phyloP scores from a whole-genome alignment of 2,797 vertebrate species.

The Schizopygopsis pylzovi region DNA sequence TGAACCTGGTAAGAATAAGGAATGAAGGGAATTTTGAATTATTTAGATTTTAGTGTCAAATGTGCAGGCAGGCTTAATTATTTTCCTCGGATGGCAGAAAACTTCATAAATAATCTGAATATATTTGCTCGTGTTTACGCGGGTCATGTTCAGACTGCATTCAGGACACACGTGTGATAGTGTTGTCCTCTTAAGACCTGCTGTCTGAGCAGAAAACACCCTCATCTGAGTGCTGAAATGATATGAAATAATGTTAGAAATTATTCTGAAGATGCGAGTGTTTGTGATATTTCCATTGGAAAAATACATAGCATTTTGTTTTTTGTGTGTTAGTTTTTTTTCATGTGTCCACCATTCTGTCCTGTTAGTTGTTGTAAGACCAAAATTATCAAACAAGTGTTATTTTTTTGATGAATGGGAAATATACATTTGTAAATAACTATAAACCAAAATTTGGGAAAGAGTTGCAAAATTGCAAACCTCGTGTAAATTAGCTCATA shows the following conservation, averaged over 20 bases:
- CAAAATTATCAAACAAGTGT: background rate
- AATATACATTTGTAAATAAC: background rate
- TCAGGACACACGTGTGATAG: background rate
- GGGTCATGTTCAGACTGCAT: slow-evolving; percentile 19
- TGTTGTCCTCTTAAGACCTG: slow-evolving; percentile 28
- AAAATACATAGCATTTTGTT: background rate
- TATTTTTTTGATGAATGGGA: background rate
- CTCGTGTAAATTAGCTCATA: background rate
- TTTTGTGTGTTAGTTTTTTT: background rate
- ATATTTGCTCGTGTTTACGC: slow-evolving; percentile 35
- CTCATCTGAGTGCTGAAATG: background rate
- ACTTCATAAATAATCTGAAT: slow-evolving; percentile 40
- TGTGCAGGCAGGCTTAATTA: too few species aligned
- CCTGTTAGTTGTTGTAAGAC: background rate
- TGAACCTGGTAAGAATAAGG: slow-evolving; percentile 48
- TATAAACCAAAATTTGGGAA: background rate
- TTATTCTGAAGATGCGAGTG: background rate
- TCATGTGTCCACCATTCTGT: background rate
- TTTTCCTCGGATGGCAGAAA: too few species aligned
- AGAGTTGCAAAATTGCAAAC: background rate
- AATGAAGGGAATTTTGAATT: too few species aligned
- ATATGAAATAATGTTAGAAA: background rate
- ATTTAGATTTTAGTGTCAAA: too few species aligned
- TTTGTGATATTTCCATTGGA: background rate
- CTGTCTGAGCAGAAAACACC: background rate